Conservation (phyloP, 2,797 vertebrate species). For the Gambelia wislizenii region DNA sequence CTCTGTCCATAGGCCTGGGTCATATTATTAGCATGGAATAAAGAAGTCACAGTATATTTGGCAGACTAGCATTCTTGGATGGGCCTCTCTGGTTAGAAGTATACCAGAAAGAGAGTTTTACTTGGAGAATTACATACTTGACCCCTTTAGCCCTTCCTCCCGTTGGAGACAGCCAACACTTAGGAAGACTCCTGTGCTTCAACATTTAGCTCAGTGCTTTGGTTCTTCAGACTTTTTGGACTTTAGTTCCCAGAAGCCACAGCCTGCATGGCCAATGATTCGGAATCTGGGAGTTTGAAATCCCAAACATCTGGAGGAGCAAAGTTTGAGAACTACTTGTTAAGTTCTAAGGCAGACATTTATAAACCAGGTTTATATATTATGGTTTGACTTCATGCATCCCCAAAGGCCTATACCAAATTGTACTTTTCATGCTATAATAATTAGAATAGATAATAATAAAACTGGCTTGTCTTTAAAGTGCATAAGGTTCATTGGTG, state of each 20-base stretch:
- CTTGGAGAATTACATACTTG: not conserved
- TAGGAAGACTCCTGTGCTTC: not conserved
- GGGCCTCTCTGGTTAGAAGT: conserved; percentile 7
- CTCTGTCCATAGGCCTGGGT: conserved; percentile 54
- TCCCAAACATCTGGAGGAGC: too few species aligned
- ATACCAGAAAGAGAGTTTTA: conserved; percentile 19
- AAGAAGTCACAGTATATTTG: conserved; percentile 56
- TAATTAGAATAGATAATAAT: not conserved
- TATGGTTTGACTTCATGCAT: not conserved
- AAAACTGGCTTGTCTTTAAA: not conserved
- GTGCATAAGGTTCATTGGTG: not conserved
- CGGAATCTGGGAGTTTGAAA: too few species aligned
- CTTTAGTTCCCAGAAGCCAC: too few species aligned
- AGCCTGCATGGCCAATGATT: too few species aligned
- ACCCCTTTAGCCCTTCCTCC: not conserved
- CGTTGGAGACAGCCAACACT: not conserved
- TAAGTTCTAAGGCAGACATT: too few species aligned
- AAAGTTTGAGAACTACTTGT: too few species aligned
- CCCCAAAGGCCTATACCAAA: not conserved
- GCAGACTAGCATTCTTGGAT: conserved; percentile 2
- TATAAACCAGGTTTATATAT: not conserved
- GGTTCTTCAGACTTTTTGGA: too few species aligned
- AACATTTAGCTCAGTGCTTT: not conserved
- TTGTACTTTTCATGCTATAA: too few species aligned
- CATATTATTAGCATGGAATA: conserved; percentile 63